Conservation (phyloP, 1,140 invertebrate genomes). For the Vollenhovia emeryi region DNA sequence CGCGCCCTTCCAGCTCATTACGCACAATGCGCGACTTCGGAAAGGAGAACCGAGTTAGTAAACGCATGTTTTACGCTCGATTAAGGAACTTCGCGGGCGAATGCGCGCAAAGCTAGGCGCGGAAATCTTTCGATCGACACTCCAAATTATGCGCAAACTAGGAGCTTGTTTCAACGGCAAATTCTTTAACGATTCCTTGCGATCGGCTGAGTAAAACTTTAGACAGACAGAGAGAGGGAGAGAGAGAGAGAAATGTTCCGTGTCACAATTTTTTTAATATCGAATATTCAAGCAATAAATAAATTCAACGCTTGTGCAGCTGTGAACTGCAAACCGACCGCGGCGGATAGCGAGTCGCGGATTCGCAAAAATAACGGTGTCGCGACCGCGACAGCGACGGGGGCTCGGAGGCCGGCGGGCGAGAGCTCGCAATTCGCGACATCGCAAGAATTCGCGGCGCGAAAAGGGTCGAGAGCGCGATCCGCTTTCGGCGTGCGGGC, state of each 20-base stretch:
- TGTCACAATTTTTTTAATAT: not conserved
- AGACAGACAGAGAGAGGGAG: too few species aligned
- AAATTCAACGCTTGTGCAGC: not conserved
- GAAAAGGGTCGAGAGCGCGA: slow-evolving; percentile 64
- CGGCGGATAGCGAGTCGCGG: slow-evolving; percentile 9
- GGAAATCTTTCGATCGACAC: not conserved
- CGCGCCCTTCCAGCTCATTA: not conserved
- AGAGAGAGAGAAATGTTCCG: not conserved
- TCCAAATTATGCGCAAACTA: not conserved
- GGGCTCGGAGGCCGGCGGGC: slow-evolving; percentile 53
- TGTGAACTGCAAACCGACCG: not conserved
- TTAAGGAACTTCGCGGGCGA: not conserved
- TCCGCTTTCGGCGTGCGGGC: slow-evolving; percentile 50
- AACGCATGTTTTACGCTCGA: not conserved
- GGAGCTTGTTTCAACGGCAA: not conserved
- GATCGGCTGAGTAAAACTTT: too few species aligned
- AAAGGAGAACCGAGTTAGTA: not conserved
- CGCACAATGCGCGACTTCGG: not conserved
- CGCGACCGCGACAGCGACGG: slow-evolving; percentile 34
- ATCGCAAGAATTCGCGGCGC: slow-evolving; percentile 69
- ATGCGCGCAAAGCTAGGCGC: not conserved
- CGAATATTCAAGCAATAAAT: not conserved
- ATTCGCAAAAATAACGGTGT: slow-evolving; percentile 39
- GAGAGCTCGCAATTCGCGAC: slow-evolving; percentile 65
- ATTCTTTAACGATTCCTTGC: not conserved